phyloP scores from a whole-genome alignment of 2,113 vertebrate genomes.

The Xiphias gladius region DNA sequence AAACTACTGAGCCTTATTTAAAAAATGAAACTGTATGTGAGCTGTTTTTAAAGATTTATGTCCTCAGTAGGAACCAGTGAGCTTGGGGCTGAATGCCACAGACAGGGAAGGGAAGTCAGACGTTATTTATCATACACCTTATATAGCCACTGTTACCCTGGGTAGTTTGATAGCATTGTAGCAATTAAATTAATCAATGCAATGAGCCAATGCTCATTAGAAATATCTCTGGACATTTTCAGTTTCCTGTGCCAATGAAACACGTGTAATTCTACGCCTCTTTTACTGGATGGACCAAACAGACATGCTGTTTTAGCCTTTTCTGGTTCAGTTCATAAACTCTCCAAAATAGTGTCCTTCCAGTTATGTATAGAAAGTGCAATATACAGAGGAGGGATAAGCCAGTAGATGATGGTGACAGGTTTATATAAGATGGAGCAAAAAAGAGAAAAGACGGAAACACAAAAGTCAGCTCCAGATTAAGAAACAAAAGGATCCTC shows the following conservation, averaged over 20 bases:
- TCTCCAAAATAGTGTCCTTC: background rate
- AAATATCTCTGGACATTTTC: background rate
- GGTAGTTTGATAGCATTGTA: background rate
- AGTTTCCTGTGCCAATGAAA: background rate
- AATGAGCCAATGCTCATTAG: background rate
- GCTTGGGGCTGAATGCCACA: too few relatives aligned
- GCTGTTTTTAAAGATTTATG: too few relatives aligned
- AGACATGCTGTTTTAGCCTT: background rate
- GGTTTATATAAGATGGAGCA: constrained; percentile 17
- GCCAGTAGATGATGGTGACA: background rate
- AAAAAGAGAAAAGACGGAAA: constrained; percentile 9
- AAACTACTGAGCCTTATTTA: too few relatives aligned
- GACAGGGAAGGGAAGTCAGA: too few relatives aligned
- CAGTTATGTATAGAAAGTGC: background rate
- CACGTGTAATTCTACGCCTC: background rate
- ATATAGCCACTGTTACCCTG: too few relatives aligned
- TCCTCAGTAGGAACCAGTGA: too few relatives aligned
- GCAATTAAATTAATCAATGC: background rate
- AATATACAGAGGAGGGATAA: background rate
- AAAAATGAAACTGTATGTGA: too few relatives aligned
- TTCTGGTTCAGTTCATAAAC: too few relatives aligned
- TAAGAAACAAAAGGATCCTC: constrained; percentile 35
- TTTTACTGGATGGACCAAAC: background rate
- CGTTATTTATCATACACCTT: too few relatives aligned
- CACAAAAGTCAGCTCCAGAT: constrained; percentile 25